Evolutionary conservation across 2,888 invertebrate species (phyloP).

Genomic region (Asteroscopus sphinx): DNA sequence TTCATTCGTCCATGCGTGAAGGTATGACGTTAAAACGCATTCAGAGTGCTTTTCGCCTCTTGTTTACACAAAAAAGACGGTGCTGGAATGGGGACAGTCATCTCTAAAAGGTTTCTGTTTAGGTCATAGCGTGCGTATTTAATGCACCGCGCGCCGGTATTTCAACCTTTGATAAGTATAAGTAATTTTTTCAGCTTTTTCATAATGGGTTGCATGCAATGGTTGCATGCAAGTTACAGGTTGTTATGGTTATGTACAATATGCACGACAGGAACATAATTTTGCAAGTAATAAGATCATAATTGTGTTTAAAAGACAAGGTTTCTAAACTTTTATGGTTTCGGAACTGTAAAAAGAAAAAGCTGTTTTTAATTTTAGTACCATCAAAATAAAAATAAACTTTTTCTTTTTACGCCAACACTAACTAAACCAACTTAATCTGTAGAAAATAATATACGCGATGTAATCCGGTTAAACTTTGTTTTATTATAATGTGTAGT

Average conservation of each 20-base stretch:
- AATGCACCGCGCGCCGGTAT: constrained; percentile 9
- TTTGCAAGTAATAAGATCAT: constrained; percentile 19
- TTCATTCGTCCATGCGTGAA: too few species aligned
- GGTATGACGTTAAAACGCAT: constrained; percentile 12
- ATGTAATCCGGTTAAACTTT: too few species aligned
- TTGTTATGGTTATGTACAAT: too few species aligned
- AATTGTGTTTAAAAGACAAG: too few species aligned
- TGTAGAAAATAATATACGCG: too few species aligned
- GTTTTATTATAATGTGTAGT: too few species aligned
- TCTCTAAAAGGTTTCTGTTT: constrained; percentile 14
- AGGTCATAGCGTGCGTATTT: constrained; percentile 4
- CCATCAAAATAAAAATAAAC: too few species aligned
- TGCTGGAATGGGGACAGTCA: not conserved
- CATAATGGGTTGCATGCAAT: constrained; percentile 30
- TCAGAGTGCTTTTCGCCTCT: constrained; percentile 3
- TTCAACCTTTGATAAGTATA: not conserved
- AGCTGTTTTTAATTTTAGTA: too few species aligned
- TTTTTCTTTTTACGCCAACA: too few species aligned
- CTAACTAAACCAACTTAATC: too few species aligned
- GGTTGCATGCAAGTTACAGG: constrained; percentile 37
- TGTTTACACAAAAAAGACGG: constrained; percentile 6
- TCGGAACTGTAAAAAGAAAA: too few species aligned
- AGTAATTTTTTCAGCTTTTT: constrained; percentile 8
- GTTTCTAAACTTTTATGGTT: too few species aligned
- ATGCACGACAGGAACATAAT: constrained; percentile 38